A percentile compares a stretch with the other conserved stretches of the same genome.
Conservation (phyloP, 1,140 invertebrate species). For the Drosophila nannoptera region DNA sequence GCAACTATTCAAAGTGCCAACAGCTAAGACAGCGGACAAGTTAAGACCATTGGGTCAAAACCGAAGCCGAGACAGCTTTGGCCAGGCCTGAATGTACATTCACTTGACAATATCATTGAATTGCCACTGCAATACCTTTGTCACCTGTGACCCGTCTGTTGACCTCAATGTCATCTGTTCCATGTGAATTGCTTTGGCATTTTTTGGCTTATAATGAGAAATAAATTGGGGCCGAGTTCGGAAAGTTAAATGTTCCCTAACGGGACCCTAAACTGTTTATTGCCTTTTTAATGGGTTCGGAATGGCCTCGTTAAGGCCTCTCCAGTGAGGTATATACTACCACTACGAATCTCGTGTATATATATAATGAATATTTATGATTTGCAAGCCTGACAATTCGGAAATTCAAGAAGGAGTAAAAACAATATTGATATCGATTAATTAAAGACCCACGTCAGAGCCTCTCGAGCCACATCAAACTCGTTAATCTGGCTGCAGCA, state of each 20-base stretch:
- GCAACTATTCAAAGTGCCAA: conserved; percentile 25
- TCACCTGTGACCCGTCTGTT: too few species aligned
- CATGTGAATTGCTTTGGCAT: too few species aligned
- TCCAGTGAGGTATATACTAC: neutral
- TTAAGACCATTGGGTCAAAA: neutral
- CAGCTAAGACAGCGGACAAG: conserved; percentile 6
- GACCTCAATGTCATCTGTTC: too few species aligned
- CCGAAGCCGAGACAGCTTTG: too few species aligned
- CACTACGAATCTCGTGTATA: neutral
- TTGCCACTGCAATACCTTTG: neutral
- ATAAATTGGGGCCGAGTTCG: neutral
- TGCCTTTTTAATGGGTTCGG: neutral
- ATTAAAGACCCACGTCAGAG: too few species aligned
- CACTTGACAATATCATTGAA: neutral
- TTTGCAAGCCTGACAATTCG: too few species aligned
- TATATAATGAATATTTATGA: neutral
- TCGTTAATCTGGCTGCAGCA: too few species aligned
- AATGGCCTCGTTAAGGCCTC: neutral
- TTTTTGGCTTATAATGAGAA: neutral
- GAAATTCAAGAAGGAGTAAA: too few species aligned
- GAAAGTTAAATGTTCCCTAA: neutral
- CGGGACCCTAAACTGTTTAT: neutral
- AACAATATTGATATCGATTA: too few species aligned
- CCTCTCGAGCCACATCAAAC: too few species aligned
- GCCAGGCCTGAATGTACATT: neutral